Evolutionary conservation across 1,140 invertebrate species (phyloP), one percentile per base, ranked within the genome.

Genomic region (Pseudomyrmex cubaensis): DNA sequence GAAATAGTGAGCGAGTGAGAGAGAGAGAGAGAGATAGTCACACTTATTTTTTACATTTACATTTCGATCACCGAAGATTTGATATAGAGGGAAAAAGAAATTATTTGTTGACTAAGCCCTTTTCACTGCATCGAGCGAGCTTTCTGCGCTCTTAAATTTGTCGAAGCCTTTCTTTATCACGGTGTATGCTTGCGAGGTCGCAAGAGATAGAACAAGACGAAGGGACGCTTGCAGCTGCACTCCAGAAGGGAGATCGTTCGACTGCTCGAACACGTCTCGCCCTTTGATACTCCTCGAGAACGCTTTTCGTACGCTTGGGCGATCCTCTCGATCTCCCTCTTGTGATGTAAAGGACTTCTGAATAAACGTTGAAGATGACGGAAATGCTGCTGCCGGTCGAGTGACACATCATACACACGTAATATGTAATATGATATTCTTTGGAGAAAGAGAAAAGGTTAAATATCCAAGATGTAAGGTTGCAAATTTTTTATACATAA

Each of bases 211-310:
- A 70, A 70, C 66, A 54, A 17, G 64, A 59, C 35, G 44, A 50
- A 80, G 44, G 22, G 76, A 70, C 66, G 48, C 17, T 54, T 54
- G 74, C 25, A 80, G 54, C 44, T 80, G 76, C 76, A 80, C 54
- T 80, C 9, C 17, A 70, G 64, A 70, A 80, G 56, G 76, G 76
- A 80, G 66, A 80, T 70, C 76, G 25, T 72, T 56, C 69, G 76
- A 80, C 20, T 80, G 66, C 76, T 80, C 76, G 66, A 80, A 70
- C 76, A 80, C 66, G 66, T 80, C 54, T 61, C 66, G 66, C 76
- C 64, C 66, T 80, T 80, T 80, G 76, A 80, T 80, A 80, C 76
- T 80, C 59, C 66, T 48, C 22, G 44, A 80, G 66, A 80, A 80
- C 15, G 54, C 54, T 70, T 35, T 69, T 35, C 66, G 8, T 70